These are phyloP conservation scores for Amyelois transitella DNA, from an alignment of 1,140 invertebrate species.

Conservation along the genomic window DNA sequence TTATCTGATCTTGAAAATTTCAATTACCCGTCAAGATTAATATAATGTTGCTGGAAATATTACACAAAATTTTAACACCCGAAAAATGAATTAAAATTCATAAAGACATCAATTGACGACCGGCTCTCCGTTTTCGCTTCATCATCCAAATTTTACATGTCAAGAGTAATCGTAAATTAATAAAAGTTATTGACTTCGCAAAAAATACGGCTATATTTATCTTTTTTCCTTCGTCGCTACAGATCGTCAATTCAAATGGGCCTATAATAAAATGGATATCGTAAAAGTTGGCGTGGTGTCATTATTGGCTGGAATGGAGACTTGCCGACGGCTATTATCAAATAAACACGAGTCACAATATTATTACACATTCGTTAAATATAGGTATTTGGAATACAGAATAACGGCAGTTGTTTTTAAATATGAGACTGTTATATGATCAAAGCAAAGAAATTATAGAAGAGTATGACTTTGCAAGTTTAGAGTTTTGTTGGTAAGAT, in stretches of 20 bases:
- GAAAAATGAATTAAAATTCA: neutral
- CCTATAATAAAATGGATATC: constrained; percentile 37
- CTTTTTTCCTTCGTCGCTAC: neutral
- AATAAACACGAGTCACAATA: constrained; percentile 21
- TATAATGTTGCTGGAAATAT: too few species aligned
- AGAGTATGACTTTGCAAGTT: constrained; percentile 21
- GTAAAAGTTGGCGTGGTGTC: constrained; percentile 30
- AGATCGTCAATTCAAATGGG: constrained; percentile 10
- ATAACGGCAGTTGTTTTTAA: neutral
- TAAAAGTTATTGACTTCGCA: neutral
- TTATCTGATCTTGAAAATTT: too few species aligned
- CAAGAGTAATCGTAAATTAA: neutral
- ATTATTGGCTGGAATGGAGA: constrained; percentile 22
- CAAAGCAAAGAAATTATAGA: neutral
- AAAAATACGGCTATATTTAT: neutral
- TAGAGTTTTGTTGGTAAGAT: constrained; percentile 28
- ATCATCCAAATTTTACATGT: neutral
- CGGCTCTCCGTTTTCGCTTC: neutral
- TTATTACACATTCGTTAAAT: neutral
- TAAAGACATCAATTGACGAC: neutral
- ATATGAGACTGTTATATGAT: neutral
- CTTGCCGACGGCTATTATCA: constrained; percentile 24
- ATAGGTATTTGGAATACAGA: neutral
- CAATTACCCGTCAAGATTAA: too few species aligned
- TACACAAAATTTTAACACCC: neutral